Conservation (phyloP, 2,888 invertebrate species). For the Lasioglossum marginatum region DNA sequence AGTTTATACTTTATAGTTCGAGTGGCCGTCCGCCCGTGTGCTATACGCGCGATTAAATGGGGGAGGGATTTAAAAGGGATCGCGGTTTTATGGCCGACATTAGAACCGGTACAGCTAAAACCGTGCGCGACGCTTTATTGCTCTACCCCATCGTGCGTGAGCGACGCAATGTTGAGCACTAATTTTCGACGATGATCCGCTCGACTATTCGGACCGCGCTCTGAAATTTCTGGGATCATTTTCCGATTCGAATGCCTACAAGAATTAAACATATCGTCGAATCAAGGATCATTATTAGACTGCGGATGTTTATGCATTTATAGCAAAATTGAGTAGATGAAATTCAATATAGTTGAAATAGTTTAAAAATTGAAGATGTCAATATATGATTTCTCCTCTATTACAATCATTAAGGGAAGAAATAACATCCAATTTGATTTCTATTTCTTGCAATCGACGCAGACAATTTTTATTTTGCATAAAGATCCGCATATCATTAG, state of each 20-base stretch:
- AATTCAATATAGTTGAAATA: too few species aligned
- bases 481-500: too few species aligned
- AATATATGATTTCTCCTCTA: too few species aligned
- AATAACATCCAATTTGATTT: too few species aligned
- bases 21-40: constrained; percentile 65
- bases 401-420: too few species aligned
- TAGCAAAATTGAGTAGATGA: too few species aligned
- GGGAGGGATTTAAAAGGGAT: constrained; percentile 81
- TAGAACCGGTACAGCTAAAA: constrained; percentile 72
- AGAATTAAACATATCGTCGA: background rate
- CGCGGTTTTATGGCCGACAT: constrained; percentile 79
- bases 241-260: background rate
- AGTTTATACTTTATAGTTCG: constrained; percentile 81
- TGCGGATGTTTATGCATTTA: too few species aligned
- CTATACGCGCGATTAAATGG: constrained; percentile 74
- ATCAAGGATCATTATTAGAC: background rate
- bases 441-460: too few species aligned
- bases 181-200: constrained; percentile 47
- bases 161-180: constrained; percentile 55
- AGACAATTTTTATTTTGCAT: too few species aligned
- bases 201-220: background rate
- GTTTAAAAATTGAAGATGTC: too few species aligned
- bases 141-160: constrained; percentile 27
- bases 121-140: constrained; percentile 46
- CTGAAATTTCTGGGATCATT: background rate